Conservation (phyloP, 2,888 invertebrate genomes). For the Ectemnius cavifrons region DNA sequence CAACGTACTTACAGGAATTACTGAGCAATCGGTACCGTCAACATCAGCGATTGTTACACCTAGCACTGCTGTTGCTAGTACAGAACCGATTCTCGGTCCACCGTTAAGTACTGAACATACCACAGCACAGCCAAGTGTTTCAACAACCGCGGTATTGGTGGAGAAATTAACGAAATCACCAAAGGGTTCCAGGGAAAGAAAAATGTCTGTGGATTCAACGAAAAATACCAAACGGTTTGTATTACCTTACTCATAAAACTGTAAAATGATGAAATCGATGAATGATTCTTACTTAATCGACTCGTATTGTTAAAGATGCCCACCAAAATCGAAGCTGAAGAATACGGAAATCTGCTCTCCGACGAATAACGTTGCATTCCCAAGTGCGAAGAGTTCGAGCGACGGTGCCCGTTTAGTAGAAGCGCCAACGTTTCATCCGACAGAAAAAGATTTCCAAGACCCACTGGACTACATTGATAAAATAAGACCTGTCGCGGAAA, state of each 20-base stretch:
- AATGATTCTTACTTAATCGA: no score
- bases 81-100: slow-evolving; percentile 28
- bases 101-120: slow-evolving; percentile 37
- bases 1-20: slow-evolving; percentile 34
- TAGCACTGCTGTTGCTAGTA: slow-evolving; percentile 1
- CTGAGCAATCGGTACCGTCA: slow-evolving; percentile 56
- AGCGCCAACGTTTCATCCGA: slow-evolving; percentile 89
- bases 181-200: slow-evolving; percentile 65
- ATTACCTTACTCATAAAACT: background rate
- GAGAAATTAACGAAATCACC: slow-evolving; percentile 65
- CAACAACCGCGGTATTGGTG: background rate
- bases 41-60: slow-evolving; percentile 49
- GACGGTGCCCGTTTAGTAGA: slow-evolving; percentile 82
- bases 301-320: slow-evolving; percentile 51
- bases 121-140: background rate
- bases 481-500: slow-evolving; percentile 86
- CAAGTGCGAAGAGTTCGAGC: slow-evolving; percentile 58
- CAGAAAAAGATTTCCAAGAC: slow-evolving; percentile 90
- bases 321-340: slow-evolving; percentile 65
- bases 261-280: background rate
- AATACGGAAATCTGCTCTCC: slow-evolving; percentile 56
- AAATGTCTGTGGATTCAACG: slow-evolving; percentile 63
- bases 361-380: slow-evolving; percentile 67
- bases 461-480: slow-evolving; percentile 91
- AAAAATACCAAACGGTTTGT: slow-evolving; percentile 65